Conservation (phyloP, 1,140 invertebrate genomes). For the Camponotus floridanus region DNA sequence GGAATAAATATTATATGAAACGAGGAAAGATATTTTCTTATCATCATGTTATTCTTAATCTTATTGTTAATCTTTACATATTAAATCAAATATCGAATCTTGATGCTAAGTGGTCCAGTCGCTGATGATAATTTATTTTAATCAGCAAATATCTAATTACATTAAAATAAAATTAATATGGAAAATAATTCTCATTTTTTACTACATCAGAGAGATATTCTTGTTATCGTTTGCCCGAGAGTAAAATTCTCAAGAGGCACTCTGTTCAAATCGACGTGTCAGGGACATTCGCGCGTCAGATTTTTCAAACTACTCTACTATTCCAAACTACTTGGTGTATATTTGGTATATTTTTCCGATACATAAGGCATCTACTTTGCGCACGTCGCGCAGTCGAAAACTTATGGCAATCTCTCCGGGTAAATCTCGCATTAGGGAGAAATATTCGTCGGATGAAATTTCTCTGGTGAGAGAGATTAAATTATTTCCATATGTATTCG, state of each 20-base stretch:
- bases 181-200: constrained; percentile 43
- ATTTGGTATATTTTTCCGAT: constrained; percentile 58
- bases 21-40: background rate
- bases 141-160: background rate
- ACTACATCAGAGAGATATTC: constrained; percentile 4
- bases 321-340: constrained; percentile 35
- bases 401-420: constrained; percentile 33
- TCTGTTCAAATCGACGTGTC: constrained; percentile 49
- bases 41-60: no score
- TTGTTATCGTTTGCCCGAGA: constrained; percentile 26
- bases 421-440: constrained; percentile 16
- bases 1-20: constrained; percentile 37
- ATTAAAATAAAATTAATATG: background rate
- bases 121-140: background rate
- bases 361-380: constrained; percentile 33
- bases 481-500: constrained; percentile 10
- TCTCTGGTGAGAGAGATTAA: constrained; percentile 17
- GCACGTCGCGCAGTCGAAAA: background rate
- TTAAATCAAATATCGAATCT: background rate
- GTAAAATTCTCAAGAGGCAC: constrained; percentile 42
- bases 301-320: constrained; percentile 25
- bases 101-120: background rate
- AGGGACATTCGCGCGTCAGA: constrained; percentile 46
- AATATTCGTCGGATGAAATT: constrained; percentile 34
- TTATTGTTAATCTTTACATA: no score